Conservation (phyloP, 92 coral and sea anemone genomes). For the Blastomussa wellsi region DNA sequence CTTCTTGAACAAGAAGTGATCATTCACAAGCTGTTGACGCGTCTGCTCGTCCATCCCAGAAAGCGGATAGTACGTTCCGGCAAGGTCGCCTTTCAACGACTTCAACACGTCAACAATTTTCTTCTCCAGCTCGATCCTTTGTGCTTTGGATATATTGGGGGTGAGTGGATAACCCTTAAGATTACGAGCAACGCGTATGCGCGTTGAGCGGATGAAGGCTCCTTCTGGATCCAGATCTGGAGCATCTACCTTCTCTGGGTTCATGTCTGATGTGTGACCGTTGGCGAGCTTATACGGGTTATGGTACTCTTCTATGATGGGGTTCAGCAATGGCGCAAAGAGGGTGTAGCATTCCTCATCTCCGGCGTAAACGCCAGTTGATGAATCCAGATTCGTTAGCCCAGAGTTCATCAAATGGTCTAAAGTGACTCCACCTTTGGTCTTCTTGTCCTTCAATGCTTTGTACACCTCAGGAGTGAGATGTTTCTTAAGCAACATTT, state of each 20-base stretch:
- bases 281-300: constrained; percentile 71
- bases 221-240: constrained; percentile 85
- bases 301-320: constrained; percentile 85
- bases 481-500: constrained; percentile 71
- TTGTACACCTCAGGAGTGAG: constrained; percentile 67
- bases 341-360: constrained; percentile 78
- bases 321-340: constrained; percentile 56
- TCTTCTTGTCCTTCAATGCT: constrained; percentile 64
- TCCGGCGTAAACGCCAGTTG: constrained; percentile 75
- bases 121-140: constrained; percentile 76
- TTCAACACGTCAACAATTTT: constrained; percentile 77
- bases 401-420: constrained; percentile 73
- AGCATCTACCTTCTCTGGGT: constrained; percentile 75
- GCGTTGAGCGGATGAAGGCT: constrained; percentile 80
- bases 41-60: constrained; percentile 90
- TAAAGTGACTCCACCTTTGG: constrained; percentile 68
- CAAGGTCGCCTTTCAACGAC: constrained; percentile 81
- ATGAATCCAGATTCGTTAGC: constrained; percentile 68
- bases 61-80: constrained; percentile 86
- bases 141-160: constrained; percentile 74
- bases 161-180: constrained; percentile 82
- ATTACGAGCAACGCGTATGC: constrained; percentile 94
- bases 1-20: constrained; percentile 92
- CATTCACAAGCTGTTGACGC: constrained; percentile 74
- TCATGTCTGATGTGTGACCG: constrained; percentile 84